phyloP scores from a whole-genome alignment of 2,888 invertebrate species.

The Dryocosmus kuriphilus region DNA sequence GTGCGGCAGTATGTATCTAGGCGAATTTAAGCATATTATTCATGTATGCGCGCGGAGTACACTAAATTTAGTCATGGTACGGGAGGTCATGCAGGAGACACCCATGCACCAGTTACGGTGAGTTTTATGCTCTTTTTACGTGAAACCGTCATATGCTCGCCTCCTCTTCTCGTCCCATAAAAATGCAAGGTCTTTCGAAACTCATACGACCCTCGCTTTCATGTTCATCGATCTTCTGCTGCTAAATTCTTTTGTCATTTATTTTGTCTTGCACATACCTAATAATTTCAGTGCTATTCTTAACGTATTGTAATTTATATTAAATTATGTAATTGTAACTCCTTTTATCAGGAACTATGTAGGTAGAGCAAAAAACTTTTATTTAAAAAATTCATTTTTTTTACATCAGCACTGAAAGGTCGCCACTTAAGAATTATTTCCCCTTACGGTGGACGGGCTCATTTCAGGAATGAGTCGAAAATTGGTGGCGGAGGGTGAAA shows the following conservation, averaged over 20 bases:
- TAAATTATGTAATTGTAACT: neutral
- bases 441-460: neutral
- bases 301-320: too few relatives aligned
- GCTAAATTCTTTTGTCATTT: neutral
- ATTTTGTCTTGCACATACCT: neutral
- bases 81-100: conserved; percentile 68
- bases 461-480: conserved; percentile 7
- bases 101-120: conserved; percentile 61
- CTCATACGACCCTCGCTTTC: neutral
- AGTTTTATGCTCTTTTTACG: conserved; percentile 71
- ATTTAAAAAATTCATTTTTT: neutral
- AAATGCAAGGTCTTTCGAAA: conserved; percentile 53
- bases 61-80: conserved; percentile 72
- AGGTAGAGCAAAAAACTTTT: neutral
- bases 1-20: conserved; percentile 53
- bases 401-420: neutral
- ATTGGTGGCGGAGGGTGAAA: conserved; percentile 14
- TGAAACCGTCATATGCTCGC: conserved; percentile 68
- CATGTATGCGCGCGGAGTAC: conserved; percentile 69
- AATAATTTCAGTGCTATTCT: too few relatives aligned
- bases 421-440: conserved; percentile 8
- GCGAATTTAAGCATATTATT: conserved; percentile 69
- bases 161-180: conserved; percentile 58
- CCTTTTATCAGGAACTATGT: neutral
- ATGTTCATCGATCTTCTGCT: conserved; percentile 20